Conservation (phyloP, 2,113 vertebrate species). For the Rhabdomys dilectus region DNA sequence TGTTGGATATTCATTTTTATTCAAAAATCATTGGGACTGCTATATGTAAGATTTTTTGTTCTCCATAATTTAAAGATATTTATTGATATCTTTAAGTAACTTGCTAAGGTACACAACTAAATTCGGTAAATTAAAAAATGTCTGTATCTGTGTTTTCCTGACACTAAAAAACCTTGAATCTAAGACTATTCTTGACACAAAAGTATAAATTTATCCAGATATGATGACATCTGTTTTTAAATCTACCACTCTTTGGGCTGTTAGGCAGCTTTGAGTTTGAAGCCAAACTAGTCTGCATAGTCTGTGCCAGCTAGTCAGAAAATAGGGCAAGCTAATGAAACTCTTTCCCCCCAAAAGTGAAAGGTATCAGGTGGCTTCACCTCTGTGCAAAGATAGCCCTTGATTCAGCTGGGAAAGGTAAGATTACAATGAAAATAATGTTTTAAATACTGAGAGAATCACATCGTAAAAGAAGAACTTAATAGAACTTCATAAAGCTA, state of each 20-base stretch:
- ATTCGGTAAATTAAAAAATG: background rate
- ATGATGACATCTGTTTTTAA: background rate
- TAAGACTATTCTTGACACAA: background rate
- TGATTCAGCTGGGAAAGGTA: background rate
- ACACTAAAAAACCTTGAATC: background rate
- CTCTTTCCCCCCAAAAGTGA: accelerated
- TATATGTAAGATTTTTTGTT: background rate
- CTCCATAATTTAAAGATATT: background rate
- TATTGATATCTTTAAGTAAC: too few species aligned
- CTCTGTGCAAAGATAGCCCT: background rate
- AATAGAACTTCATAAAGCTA: background rate
- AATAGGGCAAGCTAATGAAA: background rate
- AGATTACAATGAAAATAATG: background rate
- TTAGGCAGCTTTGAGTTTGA: background rate
- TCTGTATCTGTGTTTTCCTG: background rate
- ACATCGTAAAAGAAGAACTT: background rate
- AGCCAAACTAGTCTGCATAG: background rate
- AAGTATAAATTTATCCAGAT: background rate
- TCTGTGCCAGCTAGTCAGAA: too few species aligned
- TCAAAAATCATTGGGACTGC: background rate
- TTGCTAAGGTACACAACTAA: background rate
- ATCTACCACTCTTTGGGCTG: background rate
- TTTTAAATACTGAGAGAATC: background rate
- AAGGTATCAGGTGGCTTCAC: background rate
- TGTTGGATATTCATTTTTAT: background rate